Evolutionary conservation across 1,140 invertebrate species (phyloP).

Genomic region (Cephus cinctus): DNA sequence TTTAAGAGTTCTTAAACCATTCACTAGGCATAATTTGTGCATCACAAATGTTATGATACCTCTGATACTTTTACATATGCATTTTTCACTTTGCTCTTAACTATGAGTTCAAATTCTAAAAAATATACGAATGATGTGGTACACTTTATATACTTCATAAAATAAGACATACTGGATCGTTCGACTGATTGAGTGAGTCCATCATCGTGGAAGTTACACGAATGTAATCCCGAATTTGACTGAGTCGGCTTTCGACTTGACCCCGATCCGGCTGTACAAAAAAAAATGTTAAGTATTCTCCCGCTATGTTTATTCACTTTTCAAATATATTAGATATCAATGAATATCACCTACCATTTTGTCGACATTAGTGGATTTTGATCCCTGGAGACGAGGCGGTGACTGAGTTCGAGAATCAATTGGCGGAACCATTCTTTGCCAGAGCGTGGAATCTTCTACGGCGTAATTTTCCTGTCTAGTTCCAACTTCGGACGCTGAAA

Average conservation of each 20-base stretch:
- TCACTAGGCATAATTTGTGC: not conserved
- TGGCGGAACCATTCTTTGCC: conserved; percentile 40
- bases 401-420: conserved; percentile 35
- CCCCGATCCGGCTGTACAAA: conserved; percentile 53
- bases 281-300: conserved; percentile 9
- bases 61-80: no score
- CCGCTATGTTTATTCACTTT: not conserved
- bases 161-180: conserved; percentile 58
- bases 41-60: not conserved
- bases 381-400: conserved; percentile 22
- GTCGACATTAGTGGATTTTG: conserved; percentile 42
- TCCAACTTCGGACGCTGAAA: conserved; percentile 22
- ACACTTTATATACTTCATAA: no score
- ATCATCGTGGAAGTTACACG: conserved; percentile 62
- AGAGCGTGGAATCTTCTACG: conserved; percentile 26
- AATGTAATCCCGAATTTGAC: conserved; percentile 65
- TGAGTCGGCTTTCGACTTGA: conserved; percentile 59
- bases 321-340: conserved; percentile 8
- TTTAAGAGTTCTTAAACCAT: not conserved
- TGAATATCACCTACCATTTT: conserved; percentile 35
- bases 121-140: no score
- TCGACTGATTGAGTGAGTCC: conserved; percentile 61
- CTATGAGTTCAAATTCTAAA: no score
- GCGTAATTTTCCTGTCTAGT: conserved; percentile 30
- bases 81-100: no score